Evolutionary conservation across 92 coral and sea anemone species (phyloP), one percentile per base, ranked within the genome.

Genomic region (Epizoanthus scotinus): DNA sequence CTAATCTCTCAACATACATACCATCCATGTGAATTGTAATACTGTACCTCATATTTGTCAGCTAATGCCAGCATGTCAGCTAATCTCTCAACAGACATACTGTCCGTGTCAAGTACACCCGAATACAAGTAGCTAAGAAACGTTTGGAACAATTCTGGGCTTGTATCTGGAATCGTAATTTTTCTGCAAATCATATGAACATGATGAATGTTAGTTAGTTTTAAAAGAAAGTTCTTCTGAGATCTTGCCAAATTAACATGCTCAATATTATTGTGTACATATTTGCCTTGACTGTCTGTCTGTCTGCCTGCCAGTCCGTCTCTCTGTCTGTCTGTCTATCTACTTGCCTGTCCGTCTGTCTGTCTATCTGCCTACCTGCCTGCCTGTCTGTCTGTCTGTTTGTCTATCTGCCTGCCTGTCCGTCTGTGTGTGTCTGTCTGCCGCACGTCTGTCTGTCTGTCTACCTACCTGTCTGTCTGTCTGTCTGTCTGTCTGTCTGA

Each of bases 41-140:
- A 82, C 40, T 50, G 55, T 86, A 93, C 98, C 95, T 95, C 98
- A 63, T 95, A 95, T 40, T 84, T 86, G 61, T 95, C 98, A 75
- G 93, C 88, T 13, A 95, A 63, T 28, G 95, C 90, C 75, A 95
- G 15, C 91, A 95, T 60, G 25, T 95, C 98, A 7, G 87, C 83
- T 27, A 95, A 85, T 50, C 90, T 89, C 26, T 86, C 98, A 55
- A 84, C 67, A 28, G 89, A 55, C 82, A 86, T 83, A 66, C 84
- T 82, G 53, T 82, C 87, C 21, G 88, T 90, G 81, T 93, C 91
- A 52, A 95, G 68, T 36, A 79, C 62, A 68, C 97, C 98, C 38
- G 87, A 81, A 85, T 95, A 95, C 79, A 95, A 64, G 60, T 84
- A 90, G 9, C 86, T 80, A 18, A 95, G 89, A 57, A 95, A 95